Evolutionary conservation across 2,113 vertebrate genomes (phyloP), one percentile per base, ranked within the genome.

Genomic region (Cromileptes altivelis): DNA sequence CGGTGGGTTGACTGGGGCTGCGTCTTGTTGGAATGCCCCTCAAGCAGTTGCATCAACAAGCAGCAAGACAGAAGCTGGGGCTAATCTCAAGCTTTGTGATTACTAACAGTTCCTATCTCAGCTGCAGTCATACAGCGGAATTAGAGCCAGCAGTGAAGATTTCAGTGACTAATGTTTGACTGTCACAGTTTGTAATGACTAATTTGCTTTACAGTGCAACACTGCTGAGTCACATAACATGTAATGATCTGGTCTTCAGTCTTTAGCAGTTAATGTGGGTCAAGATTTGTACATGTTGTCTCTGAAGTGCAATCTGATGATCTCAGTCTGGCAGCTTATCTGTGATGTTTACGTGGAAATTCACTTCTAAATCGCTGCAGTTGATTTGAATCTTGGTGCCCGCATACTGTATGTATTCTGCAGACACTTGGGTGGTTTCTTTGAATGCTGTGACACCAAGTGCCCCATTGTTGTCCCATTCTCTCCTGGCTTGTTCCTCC

Each of bases 31-130:
- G 93, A 96, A 95, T 94, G 92, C 86, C 91, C 91, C 91, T 89
- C 49, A 0, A 90, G 92, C 94, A 94, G 92, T 94, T 94, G 91
- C 90, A 91, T 93, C 93, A 94, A 95, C 93, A 94, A 74, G 75
- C 52, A 15, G 49, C 21, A 25, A 88, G 84, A 91, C 85, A 61
- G 87, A 81, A 86, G 80, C 72, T 37, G 25, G 68, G 37, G 33
- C 56, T 47, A 14, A 81, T 89, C 80, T 80, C 49, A 67, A 30
- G 12, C 62, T 61, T 61, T 55, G 57, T 74, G 80, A 79, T 86
- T 50, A 82, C 75, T 33, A 71, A 60, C 18, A 55, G 18, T 60
- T 56, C 25, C 65, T 47, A n/a, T 81, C 78, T 53, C 17, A 6
- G 64, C 45, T 52, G 19, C 40, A 37, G 58, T 70, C 79, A 40